A percentile compares a stretch with the other conserved stretches of the same genome.
phyloP scores from a whole-genome alignment of 2,113 vertebrate genomes.

The Perognathus longimembris region DNA sequence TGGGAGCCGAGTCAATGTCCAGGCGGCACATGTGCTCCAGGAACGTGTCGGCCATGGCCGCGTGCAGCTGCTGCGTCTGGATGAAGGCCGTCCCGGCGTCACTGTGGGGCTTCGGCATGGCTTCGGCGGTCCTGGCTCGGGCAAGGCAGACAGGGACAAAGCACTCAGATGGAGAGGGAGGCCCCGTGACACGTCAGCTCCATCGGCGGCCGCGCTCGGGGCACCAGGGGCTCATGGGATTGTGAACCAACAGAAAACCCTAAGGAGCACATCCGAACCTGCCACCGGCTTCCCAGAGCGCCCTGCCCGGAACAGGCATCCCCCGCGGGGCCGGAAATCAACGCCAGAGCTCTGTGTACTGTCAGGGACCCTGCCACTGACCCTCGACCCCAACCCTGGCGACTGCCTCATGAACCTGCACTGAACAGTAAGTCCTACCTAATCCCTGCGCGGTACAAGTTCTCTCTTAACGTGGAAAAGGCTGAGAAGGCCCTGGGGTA shows the following conservation, averaged over 20 bases:
- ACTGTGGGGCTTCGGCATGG: constrained; percentile 88
- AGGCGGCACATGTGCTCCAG: constrained; percentile 98
- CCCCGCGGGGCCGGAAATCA: too few relatives aligned
- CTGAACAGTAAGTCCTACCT: too few relatives aligned
- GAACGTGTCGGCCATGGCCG: constrained; percentile 96
- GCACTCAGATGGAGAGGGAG: not conserved
- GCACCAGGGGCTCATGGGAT: not conserved
- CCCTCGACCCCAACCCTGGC: too few relatives aligned
- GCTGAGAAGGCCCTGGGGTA: too few relatives aligned
- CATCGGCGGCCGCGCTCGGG: too few relatives aligned
- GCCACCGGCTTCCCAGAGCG: too few relatives aligned
- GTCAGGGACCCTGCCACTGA: too few relatives aligned
- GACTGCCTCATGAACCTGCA: too few relatives aligned
- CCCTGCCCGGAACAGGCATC: not conserved
- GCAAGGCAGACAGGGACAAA: not conserved
- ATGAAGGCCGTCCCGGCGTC: constrained; percentile 91
- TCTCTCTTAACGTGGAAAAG: not conserved
- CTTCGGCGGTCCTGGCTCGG: constrained; percentile 67
- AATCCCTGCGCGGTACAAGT: not conserved
- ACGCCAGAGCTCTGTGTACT: too few relatives aligned
- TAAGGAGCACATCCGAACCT: not conserved
- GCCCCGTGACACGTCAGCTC: too few relatives aligned
- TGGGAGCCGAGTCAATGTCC: constrained; percentile 96
- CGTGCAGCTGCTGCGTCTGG: constrained; percentile 95
- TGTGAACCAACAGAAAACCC: not conserved